These are phyloP conservation scores for Calosoma granatense DNA, from an alignment of 1,140 invertebrate genomes.

Conservation along the genomic window DNA sequence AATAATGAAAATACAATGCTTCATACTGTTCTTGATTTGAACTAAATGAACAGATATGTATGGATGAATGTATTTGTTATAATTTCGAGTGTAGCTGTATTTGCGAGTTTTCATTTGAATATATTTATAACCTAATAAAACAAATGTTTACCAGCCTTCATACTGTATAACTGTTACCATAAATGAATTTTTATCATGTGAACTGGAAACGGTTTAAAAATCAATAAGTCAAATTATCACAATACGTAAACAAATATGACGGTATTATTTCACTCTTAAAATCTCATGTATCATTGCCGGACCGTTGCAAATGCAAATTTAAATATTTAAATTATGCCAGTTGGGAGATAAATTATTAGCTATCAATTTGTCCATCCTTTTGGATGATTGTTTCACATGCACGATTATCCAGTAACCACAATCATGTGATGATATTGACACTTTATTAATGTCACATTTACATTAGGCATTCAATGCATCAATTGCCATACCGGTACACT, in stretches of 20 bases:
- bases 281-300: neutral
- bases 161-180: neutral
- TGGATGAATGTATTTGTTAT: no score
- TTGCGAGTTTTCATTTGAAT: neutral
- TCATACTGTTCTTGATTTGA: no score
- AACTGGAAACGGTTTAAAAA: neutral
- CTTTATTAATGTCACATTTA: no score
- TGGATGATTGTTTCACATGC: neutral
- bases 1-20: no score
- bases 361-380: neutral
- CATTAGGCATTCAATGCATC: no score
- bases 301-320: neutral
- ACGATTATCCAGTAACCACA: neutral
- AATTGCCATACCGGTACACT: no score
- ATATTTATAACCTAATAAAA: neutral
- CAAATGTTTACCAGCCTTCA: no score
- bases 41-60: no score
- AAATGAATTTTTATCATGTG: neutral
- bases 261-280: neutral
- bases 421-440: no score
- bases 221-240: constrained; percentile 6
- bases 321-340: neutral
- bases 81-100: no score
- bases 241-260: neutral
- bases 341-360: neutral